Conservation (phyloP, 2,113 vertebrate genomes). For the Pteronura brasiliensis region DNA sequence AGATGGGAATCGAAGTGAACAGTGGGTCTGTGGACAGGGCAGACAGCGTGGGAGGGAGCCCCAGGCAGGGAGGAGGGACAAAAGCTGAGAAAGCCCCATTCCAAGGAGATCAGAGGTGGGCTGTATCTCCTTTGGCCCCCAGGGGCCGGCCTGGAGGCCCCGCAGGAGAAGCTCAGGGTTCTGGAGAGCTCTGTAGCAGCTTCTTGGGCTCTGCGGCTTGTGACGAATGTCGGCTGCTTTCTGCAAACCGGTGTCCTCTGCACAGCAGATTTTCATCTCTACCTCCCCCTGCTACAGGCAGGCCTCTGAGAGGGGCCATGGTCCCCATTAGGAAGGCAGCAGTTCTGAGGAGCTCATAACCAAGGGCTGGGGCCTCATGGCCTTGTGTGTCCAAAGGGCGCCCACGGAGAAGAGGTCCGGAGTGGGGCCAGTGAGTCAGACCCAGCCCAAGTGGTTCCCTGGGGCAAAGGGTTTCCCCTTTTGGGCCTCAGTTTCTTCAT, state of each 20-base stretch:
- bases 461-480: not conserved
- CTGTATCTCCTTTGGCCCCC: not conserved
- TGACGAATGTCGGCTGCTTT: not conserved
- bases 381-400: not conserved
- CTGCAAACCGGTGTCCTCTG: accelerated
- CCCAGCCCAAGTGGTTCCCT: not conserved
- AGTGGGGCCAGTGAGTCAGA: no score
- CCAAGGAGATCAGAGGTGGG: not conserved
- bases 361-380: not conserved
- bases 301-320: not conserved
- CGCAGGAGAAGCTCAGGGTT: accelerated
- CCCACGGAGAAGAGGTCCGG: not conserved
- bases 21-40: not conserved
- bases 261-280: no score
- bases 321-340: not conserved
- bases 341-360: not conserved
- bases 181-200: not conserved
- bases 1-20: not conserved
- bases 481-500: not conserved
- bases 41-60: not conserved
- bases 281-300: accelerated
- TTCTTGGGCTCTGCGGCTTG: not conserved
- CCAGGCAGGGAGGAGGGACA: not conserved
- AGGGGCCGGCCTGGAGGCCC: not conserved
- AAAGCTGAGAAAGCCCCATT: not conserved